Evolutionary conservation across 2,888 invertebrate species (phyloP).

Genomic region (Latheticus oryzae): DNA sequence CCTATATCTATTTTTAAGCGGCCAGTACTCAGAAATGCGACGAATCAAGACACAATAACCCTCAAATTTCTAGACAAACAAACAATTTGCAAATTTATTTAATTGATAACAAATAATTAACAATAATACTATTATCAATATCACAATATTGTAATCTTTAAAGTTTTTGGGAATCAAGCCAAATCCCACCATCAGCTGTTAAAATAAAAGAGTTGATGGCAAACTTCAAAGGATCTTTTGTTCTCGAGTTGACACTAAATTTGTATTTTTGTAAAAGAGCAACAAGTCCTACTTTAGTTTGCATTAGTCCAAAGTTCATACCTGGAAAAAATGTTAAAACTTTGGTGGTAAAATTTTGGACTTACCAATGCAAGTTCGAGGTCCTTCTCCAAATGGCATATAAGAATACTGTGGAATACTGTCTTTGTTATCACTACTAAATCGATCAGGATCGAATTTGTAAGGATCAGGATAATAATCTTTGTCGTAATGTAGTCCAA

Average conservation of each 20-base stretch:
- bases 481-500: conserved; percentile 55
- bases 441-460: conserved; percentile 41
- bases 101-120: too few relatives aligned
- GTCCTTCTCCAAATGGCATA: conserved; percentile 41
- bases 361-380: conserved; percentile 46
- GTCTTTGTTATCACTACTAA: conserved; percentile 43
- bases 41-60: too few relatives aligned
- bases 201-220: conserved; percentile 17
- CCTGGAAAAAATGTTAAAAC: conserved; percentile 45
- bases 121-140: too few relatives aligned
- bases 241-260: conserved; percentile 24
- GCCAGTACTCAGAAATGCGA: too few relatives aligned
- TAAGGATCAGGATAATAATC: conserved; percentile 54
- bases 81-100: too few relatives aligned
- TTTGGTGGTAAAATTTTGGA: conserved; percentile 2
- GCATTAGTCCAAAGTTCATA: conserved; percentile 48
- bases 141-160: too few relatives aligned
- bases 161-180: conserved; percentile 22
- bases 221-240: conserved; percentile 16
- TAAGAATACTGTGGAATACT: conserved; percentile 21
- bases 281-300: conserved; percentile 44
- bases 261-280: conserved; percentile 41
- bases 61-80: too few relatives aligned
- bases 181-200: conserved; percentile 25
- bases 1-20: too few relatives aligned